phyloP scores from a whole-genome alignment of 2,113 vertebrate species.

The Dasypus novemcinctus region DNA sequence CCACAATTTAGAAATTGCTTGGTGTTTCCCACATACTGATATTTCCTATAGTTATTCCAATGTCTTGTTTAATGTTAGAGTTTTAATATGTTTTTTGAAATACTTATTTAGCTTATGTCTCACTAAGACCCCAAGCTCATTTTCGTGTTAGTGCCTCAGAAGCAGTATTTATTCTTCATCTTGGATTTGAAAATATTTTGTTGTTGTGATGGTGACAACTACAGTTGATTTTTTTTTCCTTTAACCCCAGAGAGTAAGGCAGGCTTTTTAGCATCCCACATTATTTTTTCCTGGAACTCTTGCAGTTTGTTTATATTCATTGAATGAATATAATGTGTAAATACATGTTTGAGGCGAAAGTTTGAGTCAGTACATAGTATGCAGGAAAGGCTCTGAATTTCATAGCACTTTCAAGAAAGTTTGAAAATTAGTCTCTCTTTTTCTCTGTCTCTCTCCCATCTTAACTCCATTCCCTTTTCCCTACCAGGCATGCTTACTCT shows the following conservation, averaged over 20 bases:
- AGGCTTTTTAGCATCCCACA: neutral
- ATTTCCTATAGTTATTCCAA: neutral
- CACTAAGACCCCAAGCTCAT: neutral
- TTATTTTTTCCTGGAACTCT: neutral
- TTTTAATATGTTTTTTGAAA: neutral
- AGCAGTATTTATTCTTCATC: neutral
- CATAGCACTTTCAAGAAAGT: neutral
- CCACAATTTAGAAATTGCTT: neutral
- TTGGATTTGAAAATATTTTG: neutral
- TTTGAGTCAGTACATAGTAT: neutral
- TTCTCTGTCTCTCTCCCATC: rapidly evolving
- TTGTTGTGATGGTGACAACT: rapidly evolving
- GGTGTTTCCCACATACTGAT: neutral
- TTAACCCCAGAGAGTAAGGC: neutral
- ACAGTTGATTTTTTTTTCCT: neutral
- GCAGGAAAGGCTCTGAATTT: neutral
- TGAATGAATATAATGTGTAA: neutral
- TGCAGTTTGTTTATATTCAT: neutral
- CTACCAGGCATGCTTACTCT: neutral
- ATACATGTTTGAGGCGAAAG: neutral
- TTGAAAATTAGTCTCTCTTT: neutral
- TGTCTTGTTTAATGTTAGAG: neutral
- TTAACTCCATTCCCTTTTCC: neutral
- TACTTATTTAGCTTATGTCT: neutral
- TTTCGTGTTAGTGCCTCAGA: neutral